phyloP scores from a whole-genome alignment of 2,888 invertebrate species.

The Morinoia aosen region DNA sequence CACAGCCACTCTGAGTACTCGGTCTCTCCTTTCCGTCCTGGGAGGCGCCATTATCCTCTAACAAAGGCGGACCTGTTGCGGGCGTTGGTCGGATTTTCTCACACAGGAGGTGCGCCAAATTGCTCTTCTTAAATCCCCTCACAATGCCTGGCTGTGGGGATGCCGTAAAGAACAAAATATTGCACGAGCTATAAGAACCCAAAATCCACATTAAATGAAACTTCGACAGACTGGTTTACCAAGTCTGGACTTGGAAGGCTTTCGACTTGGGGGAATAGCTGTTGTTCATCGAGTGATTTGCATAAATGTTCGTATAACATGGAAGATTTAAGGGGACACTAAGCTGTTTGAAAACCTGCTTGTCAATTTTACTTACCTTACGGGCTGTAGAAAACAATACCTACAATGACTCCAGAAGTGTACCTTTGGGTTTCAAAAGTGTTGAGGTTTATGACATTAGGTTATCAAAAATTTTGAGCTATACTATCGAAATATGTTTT shows the following conservation, averaged over 20 bases:
- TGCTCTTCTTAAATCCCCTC: constrained; percentile 39
- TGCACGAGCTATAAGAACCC: not conserved
- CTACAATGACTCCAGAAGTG: not conserved
- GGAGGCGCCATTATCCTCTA: constrained; percentile 31
- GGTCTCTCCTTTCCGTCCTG: not conserved
- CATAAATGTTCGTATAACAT: not conserved
- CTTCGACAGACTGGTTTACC: constrained; percentile 28
- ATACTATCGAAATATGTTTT: too few species aligned
- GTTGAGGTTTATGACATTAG: too few species aligned
- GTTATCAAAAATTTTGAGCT: too few species aligned
- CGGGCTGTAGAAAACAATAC: not conserved
- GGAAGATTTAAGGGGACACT: not conserved
- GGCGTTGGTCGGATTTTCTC: not conserved
- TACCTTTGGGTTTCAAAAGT: not conserved
- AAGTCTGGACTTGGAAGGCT: not conserved
- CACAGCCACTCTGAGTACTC: not conserved
- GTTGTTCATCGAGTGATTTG: not conserved
- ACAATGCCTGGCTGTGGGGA: not conserved
- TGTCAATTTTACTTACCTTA: not conserved
- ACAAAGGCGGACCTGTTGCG: constrained; percentile 47
- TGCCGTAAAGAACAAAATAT: constrained; percentile 39
- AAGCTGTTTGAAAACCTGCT: not conserved
- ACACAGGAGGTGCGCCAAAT: not conserved
- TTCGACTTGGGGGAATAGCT: not conserved
- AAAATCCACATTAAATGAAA: not conserved